Conservation (phyloP, 2,888 invertebrate genomes). For the Cerastis rubricosa region DNA sequence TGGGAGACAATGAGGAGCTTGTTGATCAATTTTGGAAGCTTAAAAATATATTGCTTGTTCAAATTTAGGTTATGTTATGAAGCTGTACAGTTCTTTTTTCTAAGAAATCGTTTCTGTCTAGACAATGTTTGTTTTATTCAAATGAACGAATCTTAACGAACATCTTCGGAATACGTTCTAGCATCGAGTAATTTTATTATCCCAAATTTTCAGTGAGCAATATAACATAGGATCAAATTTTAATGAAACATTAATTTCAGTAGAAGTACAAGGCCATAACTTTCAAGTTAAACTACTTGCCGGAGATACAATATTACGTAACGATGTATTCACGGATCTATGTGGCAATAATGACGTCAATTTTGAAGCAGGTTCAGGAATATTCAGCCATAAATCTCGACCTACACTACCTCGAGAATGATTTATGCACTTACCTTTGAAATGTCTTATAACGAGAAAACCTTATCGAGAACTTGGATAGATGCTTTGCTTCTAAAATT, state of each 20-base stretch:
- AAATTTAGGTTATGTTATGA: not conserved
- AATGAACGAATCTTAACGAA: constrained; percentile 3
- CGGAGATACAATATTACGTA: constrained; percentile 36
- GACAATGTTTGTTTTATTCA: constrained; percentile 30
- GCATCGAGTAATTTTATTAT: not conserved
- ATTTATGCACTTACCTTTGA: constrained; percentile 51
- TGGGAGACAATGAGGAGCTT: constrained; percentile 11
- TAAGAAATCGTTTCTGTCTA: constrained; percentile 7
- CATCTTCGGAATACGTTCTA: not conserved
- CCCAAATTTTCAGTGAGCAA: not conserved
- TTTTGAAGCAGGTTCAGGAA: constrained; percentile 45
- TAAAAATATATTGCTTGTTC: not conserved
- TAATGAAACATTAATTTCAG: constrained; percentile 24
- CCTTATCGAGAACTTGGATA: constrained; percentile 30
- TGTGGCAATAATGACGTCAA: constrained; percentile 48
- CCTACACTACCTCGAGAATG: constrained; percentile 42
- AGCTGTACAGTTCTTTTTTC: not conserved
- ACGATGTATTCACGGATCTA: constrained; percentile 29
- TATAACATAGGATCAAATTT: not conserved
- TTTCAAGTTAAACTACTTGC: constrained; percentile 10
- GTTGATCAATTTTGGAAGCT: not conserved
- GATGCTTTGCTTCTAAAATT: constrained; percentile 14
- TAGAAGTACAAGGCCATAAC: not conserved
- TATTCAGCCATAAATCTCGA: constrained; percentile 57
- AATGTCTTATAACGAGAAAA: constrained; percentile 48